Conservation (phyloP, 2,888 invertebrate species). For the Thymelicus lineola region DNA sequence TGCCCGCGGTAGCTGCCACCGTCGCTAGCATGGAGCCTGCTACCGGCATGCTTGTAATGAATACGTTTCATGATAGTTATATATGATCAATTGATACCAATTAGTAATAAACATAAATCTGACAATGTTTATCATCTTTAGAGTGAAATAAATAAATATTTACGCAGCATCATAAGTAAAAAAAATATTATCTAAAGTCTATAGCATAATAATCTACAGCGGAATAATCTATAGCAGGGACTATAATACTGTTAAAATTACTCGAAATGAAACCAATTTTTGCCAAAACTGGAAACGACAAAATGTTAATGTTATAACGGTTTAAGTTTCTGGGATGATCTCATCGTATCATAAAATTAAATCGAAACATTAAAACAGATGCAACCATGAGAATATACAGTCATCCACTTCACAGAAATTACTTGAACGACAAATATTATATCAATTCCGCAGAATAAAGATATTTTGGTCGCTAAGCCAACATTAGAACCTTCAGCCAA, state of each 20-base stretch:
- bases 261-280: too few relatives aligned
- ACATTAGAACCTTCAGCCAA: slow-evolving; percentile 13
- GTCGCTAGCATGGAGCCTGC: background rate
- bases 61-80: background rate
- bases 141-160: too few relatives aligned
- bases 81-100: too few relatives aligned
- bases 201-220: too few relatives aligned
- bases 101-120: too few relatives aligned
- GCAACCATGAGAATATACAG: background rate
- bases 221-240: too few relatives aligned
- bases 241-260: too few relatives aligned
- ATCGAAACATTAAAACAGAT: background rate
- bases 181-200: too few relatives aligned
- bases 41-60: background rate
- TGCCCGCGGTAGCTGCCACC: background rate
- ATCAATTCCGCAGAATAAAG: slow-evolving; percentile 7
- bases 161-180: too few relatives aligned
- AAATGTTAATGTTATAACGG: background rate
- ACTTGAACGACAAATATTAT: slow-evolving; percentile 20
- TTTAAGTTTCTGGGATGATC: background rate
- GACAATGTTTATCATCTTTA: too few relatives aligned
- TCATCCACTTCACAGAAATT: slow-evolving; percentile 9
- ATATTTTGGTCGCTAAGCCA: slow-evolving; percentile 27
- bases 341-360: background rate
- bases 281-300: too few relatives aligned